Base-by-base conservation (phyloP, 53 echinoderm and acorn worm species). In the Holothuria leucospilota region DNA sequence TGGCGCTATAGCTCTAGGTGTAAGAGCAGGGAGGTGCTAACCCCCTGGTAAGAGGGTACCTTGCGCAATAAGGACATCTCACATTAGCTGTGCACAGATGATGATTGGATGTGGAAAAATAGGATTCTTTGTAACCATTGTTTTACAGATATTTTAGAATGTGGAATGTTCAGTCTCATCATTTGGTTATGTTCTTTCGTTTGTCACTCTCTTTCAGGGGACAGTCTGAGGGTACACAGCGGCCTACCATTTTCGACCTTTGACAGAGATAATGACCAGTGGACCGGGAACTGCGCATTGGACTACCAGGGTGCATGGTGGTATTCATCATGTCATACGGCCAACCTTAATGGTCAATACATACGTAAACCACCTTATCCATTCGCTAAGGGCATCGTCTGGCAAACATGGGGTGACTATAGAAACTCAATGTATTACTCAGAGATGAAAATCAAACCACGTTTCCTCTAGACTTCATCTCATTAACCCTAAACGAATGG, bases 301-400 rank as follows among this genome's bases (percentile, higher is more conserved):
- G 85, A 87, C 61, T 93, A 93, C 87, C 72, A 84, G 13, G 91
- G 93, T 1, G 93, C 88, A 0, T 95, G 95, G 95, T 95, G 95
- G 95, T 95, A 91, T 79, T 81, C 91, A 2, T 87, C 79, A 62
- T 95, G 95, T 68, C 91, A 93, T 77, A 89, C 88, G 28, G 63
- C 92, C 71, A 93, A 95, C 85, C 93, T 95, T n/a, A 96, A 96
- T 58, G 96, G 94, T 5, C 68, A 69, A 40, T 96, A 96, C 42
- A 79, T 90, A 51, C 81, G 84, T 8, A 92, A 90, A 9, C 84
- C 87, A 6, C 87, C 84, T 23, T 86, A 80, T 24, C 73, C 67
- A 71, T 93, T 90, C 80, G 95, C 95, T 3, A 85, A 88, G 64
- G 93, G 95, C 2, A 88, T 93, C 6, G 93, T 93, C 18, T 95